A percentile compares a stretch with the other conserved stretches of the same genome.
Evolutionary conservation across 2,113 vertebrate genomes (phyloP).

Genomic region (Cygnus atratus): DNA sequence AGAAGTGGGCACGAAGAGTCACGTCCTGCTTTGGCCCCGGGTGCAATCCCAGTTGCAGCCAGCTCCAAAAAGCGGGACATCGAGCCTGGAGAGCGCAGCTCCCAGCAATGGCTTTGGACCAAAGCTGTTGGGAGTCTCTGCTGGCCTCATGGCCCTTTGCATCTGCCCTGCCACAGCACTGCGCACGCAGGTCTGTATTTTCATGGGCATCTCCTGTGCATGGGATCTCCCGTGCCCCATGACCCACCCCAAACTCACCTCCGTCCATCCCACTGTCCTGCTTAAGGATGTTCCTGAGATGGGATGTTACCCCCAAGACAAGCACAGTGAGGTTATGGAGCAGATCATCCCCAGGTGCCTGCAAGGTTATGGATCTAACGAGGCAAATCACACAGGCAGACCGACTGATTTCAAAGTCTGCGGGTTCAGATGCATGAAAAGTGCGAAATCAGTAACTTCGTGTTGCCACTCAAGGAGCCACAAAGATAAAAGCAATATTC

Average conservation of each 20-base stretch:
- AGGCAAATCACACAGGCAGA: conserved; percentile 50
- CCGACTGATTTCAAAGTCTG: conserved; percentile 55
- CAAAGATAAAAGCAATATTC: conserved; percentile 70
- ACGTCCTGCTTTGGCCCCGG: rapidly evolving
- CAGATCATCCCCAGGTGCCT: not conserved
- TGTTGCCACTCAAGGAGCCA: conserved; percentile 64
- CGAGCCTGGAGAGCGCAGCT: not conserved
- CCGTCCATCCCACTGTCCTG: not conserved
- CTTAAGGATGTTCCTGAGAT: not conserved
- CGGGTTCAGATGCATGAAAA: conserved; percentile 58
- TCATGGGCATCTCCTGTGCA: not conserved
- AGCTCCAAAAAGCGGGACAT: not conserved
- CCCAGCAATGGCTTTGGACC: not conserved
- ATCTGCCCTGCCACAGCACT: not conserved
- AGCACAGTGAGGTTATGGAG: not conserved
- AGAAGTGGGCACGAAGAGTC: not conserved
- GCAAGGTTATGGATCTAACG: not conserved
- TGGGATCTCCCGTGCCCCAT: not conserved
- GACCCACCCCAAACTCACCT: not conserved
- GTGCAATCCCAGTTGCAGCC: not conserved
- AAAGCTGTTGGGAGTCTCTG: not conserved
- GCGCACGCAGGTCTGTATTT: not conserved
- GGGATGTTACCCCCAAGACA: not conserved
- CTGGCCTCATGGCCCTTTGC: not conserved
- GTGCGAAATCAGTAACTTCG: conserved; percentile 68